These are phyloP conservation scores for Lydus trimaculatus DNA, from an alignment of 2,888 invertebrate species.

Conservation along the genomic window DNA sequence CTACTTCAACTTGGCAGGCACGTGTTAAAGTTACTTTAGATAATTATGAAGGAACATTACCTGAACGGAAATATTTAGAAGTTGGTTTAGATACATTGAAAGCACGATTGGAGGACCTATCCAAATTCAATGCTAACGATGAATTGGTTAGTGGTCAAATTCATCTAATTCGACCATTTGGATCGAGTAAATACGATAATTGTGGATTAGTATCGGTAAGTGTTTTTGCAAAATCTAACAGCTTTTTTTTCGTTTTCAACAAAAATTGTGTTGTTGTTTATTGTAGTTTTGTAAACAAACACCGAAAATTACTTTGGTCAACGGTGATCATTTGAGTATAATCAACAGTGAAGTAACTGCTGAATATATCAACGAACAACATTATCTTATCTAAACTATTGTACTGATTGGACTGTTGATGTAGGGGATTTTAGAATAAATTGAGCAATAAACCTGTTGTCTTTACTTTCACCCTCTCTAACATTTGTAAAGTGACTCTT, in stretches of 20 bases:
- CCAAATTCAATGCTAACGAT: slow-evolving; percentile 42
- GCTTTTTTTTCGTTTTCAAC: background rate
- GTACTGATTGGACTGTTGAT: background rate
- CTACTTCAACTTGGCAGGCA: slow-evolving; percentile 44
- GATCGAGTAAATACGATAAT: slow-evolving; percentile 54
- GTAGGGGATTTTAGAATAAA: background rate
- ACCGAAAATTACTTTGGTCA: slow-evolving; percentile 68
- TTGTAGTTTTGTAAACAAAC: slow-evolving; percentile 67
- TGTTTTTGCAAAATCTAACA: slow-evolving; percentile 6
- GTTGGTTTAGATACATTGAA: slow-evolving; percentile 46
- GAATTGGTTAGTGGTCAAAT: slow-evolving; percentile 48
- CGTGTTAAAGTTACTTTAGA: slow-evolving; percentile 46
- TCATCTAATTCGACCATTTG: slow-evolving; percentile 52
- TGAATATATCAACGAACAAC: slow-evolving; percentile 67
- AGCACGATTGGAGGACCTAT: slow-evolving; percentile 44
- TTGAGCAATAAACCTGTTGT: background rate
- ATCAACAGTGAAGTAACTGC: slow-evolving; percentile 70
- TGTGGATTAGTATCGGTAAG: slow-evolving; percentile 54
- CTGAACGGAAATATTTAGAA: slow-evolving; percentile 40
- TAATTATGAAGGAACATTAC: slow-evolving; percentile 38
- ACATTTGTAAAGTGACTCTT: too few relatives aligned
- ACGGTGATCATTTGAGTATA: slow-evolving; percentile 77
- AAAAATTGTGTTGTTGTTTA: slow-evolving; percentile 26
- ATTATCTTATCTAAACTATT: slow-evolving; percentile 25
- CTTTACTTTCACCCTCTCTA: background rate